Base-by-base conservation (phyloP, 2,888 invertebrate species). In the Drosophila greeni region DNA sequence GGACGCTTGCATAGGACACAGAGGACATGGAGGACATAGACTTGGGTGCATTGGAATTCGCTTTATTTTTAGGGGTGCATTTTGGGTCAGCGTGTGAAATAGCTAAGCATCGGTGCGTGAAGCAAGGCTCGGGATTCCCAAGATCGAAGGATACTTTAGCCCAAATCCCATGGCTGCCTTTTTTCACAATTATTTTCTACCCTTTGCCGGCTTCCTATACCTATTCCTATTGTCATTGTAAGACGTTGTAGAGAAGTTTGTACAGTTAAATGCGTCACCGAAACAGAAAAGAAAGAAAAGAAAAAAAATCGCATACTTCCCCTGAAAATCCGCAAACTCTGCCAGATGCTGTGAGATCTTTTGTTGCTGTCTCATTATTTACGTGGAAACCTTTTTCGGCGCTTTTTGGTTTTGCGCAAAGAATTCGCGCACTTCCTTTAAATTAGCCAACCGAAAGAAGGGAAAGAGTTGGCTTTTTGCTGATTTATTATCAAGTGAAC, bases 21-120 rank as follows among this genome's bases (percentile, higher is more conserved):
- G 5, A 29, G 29, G 20, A 31, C 8, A 8, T 3, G 1, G 45
- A 24, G 24, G 42, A n/a, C 16, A 11, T 67, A 70, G 70, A n/a
- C 16, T n/a, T 67, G 67, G 70, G 53, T 67, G 67, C 67, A 62
- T 39, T 45, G 67, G 67, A 39, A 67, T 67, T 54, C 53, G 53
- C 62, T 43, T 26, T 24, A 9, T 18, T 53, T 53, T 68, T 78
- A 82, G 52, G 78, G 78, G 84, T 78, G 84, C 74, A 49, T 66
- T 80, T 66, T 48, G 45, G 40, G 53, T 48, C 54, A 67, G 52
- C 83, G 84, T 78, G 78, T 76, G 76, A 62, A 78, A 79, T 70
- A 45, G 48, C 40, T 69, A 36, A 48, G 66, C 71, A 56, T 70
- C 45, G 36, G 70, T 48, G 70, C 67, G 33, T 70, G 55, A 36